Evolutionary conservation across 2,113 vertebrate species (phyloP).

Genomic region (Apodemus sylvaticus): DNA sequence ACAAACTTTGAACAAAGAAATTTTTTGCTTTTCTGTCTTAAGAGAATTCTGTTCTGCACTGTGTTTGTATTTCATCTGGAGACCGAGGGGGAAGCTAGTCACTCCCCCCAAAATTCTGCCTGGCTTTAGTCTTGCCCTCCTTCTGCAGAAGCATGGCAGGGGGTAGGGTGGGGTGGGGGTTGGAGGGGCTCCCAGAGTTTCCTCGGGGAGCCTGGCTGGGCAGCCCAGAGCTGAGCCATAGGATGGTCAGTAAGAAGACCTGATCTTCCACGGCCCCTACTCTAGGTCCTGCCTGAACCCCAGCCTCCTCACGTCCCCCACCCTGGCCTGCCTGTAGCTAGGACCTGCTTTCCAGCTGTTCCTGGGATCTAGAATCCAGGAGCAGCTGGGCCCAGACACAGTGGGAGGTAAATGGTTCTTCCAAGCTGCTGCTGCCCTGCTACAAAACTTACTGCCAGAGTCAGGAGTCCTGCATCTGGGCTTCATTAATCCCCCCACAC

Average conservation of each 20-base stretch:
- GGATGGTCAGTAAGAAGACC: not conserved
- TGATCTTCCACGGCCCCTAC: fast-evolving
- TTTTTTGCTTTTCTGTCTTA: not conserved
- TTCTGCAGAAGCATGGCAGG: not conserved
- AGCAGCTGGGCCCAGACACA: conserved; percentile 47
- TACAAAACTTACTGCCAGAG: not conserved
- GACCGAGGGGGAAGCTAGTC: not conserved
- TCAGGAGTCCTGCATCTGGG: conserved; percentile 68
- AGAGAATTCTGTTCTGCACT: not conserved
- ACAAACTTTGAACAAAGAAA: conserved; percentile 13
- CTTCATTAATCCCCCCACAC: conserved; percentile 46
- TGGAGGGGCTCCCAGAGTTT: not conserved
- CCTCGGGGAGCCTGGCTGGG: not conserved
- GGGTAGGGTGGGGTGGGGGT: too few species aligned
- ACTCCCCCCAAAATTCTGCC: not conserved
- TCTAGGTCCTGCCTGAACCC: not conserved
- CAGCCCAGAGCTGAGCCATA: not conserved
- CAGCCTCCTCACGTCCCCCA: not conserved
- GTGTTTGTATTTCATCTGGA: not conserved
- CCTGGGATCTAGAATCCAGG: not conserved
- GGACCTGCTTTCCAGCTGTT: conserved; percentile 71
- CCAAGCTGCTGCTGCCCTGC: not conserved
- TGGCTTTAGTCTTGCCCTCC: not conserved
- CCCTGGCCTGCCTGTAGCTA: not conserved
- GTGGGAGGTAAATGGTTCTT: conserved; percentile 69